Evolutionary conservation across 2,113 vertebrate species (phyloP).

Genomic region (Elanus axillaris): DNA sequence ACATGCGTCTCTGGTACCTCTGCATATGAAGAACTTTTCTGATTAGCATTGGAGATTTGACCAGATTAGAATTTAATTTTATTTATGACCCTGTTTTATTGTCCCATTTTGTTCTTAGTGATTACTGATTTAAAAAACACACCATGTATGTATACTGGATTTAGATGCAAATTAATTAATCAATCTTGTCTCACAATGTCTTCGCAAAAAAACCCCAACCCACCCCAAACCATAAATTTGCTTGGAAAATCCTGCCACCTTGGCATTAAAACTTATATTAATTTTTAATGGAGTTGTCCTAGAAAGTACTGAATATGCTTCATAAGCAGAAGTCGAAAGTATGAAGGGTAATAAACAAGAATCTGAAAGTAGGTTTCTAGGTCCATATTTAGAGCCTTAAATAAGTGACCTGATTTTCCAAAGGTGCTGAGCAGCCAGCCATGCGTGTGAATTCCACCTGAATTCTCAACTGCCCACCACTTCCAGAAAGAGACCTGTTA

Average conservation of each 20-base stretch:
- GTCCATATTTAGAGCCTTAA: background rate
- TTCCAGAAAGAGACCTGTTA: background rate
- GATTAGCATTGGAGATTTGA: background rate
- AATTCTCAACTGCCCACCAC: fast-evolving
- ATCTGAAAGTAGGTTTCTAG: background rate
- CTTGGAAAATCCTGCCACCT: background rate
- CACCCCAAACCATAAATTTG: background rate
- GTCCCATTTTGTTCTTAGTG: background rate
- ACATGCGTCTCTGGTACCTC: background rate
- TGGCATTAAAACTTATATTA: background rate
- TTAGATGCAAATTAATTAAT: background rate
- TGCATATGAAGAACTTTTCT: background rate
- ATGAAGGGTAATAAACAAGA: background rate
- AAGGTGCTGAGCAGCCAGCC: background rate
- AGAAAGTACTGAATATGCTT: background rate
- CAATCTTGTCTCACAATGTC: background rate
- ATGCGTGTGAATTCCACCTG: fast-evolving
- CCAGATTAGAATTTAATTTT: background rate
- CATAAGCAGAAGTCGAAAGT: background rate
- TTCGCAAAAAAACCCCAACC: background rate
- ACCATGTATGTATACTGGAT: fast-evolving
- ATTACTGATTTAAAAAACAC: background rate
- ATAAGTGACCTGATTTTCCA: background rate
- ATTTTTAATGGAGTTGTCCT: background rate
- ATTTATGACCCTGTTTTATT: background rate